Evolutionary conservation across 2,888 invertebrate species (phyloP).

Genomic region (Protophormia terraenovae): DNA sequence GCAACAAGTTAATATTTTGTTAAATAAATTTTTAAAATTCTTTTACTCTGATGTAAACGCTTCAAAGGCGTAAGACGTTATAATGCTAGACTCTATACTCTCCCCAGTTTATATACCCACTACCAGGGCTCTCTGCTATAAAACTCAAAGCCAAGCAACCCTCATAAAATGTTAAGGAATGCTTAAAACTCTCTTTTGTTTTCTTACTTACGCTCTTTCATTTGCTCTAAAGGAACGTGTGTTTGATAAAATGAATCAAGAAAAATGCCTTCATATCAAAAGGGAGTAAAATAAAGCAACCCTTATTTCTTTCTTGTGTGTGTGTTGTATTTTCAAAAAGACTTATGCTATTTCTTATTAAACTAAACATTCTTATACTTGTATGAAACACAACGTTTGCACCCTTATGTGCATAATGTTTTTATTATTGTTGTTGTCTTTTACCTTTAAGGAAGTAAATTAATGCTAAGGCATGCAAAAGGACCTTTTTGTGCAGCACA

Average conservation of each 20-base stretch:
- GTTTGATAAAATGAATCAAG: too few species aligned
- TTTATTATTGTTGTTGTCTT: constrained; percentile 24
- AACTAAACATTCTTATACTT: background rate
- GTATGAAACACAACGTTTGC: constrained; percentile 32
- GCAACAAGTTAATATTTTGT: constrained; percentile 6
- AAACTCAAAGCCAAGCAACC: constrained; percentile 16
- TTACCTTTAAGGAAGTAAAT: constrained; percentile 70
- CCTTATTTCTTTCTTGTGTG: constrained; percentile 19
- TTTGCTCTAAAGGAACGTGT: too few species aligned
- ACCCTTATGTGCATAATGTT: constrained; percentile 47
- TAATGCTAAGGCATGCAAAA: constrained; percentile 71
- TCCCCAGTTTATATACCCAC: constrained; percentile 61
- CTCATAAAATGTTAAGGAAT: constrained; percentile 40
- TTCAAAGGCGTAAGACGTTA: constrained; percentile 59
- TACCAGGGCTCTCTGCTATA: background rate
- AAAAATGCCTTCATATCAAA: constrained; percentile 3
- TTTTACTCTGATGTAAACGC: constrained; percentile 50
- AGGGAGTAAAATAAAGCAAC: constrained; percentile 31
- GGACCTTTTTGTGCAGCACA: constrained; percentile 71
- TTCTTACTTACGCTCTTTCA: background rate
- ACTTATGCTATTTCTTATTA: constrained; percentile 61
- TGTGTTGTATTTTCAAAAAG: background rate
- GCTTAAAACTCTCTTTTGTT: constrained; percentile 15
- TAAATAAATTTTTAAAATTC: background rate
- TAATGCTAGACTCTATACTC: constrained; percentile 39